Evolutionary conservation across 2,888 invertebrate genomes (phyloP).

Genomic region (Rapana venosa): DNA sequence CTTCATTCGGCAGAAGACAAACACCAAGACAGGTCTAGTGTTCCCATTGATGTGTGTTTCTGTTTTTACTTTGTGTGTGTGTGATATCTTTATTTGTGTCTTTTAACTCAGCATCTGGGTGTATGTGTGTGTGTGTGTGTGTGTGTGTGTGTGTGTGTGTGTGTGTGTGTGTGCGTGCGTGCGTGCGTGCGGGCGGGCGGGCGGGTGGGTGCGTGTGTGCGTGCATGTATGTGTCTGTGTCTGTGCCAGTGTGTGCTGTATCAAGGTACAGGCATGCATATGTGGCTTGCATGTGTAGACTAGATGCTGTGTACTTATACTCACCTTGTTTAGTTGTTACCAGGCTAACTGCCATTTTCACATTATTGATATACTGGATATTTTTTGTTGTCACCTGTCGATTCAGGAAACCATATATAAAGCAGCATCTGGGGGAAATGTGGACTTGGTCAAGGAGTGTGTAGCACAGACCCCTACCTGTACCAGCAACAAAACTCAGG

Average conservation of each 20-base stretch:
- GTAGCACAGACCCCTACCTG: background rate
- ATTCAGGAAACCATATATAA: slow-evolving; percentile 28
- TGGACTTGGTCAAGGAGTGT: slow-evolving; percentile 23
- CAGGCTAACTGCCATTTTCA: too few relatives aligned
- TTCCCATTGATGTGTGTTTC: too few relatives aligned
- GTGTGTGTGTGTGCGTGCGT: background rate
- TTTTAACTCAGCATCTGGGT: background rate
- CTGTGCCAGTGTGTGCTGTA: background rate
- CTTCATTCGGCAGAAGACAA: too few relatives aligned
- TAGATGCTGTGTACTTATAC: too few relatives aligned
- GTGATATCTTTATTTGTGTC: too few relatives aligned
- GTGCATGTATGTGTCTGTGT: background rate
- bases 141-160: background rate
- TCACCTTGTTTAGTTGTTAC: too few relatives aligned
- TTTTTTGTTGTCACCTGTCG: background rate
- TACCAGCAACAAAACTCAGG: slow-evolving; percentile 18
- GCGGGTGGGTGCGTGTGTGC: background rate
- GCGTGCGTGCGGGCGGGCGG: background rate
- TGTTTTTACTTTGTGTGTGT: too few relatives aligned
- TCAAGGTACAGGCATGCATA: too few relatives aligned
- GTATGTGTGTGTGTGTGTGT: background rate
- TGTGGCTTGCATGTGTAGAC: too few relatives aligned
- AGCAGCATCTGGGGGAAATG: slow-evolving; percentile 36
- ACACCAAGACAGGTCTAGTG: too few relatives aligned
- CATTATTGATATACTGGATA: background rate